A percentile compares a stretch with the other conserved stretches of the same genome.
Conservation (phyloP, 2,888 invertebrate species). For the Lycophotia porphyrea region DNA sequence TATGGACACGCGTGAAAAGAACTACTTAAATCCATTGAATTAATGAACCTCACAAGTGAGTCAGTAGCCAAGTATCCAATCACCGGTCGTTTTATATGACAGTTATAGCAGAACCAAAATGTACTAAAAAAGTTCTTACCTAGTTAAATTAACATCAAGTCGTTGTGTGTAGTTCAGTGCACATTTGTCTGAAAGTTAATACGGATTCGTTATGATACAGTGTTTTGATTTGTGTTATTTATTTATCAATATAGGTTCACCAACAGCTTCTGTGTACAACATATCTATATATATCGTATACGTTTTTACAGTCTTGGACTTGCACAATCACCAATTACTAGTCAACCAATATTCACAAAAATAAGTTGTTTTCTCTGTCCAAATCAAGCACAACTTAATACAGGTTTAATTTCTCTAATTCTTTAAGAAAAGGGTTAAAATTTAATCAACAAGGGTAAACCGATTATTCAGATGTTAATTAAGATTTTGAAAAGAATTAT, state of each 20-base stretch:
- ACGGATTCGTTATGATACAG: constrained; percentile 11
- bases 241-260: too few species aligned
- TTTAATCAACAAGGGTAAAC: constrained; percentile 19
- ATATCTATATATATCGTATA: too few species aligned
- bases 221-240: constrained; percentile 26
- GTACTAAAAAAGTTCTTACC: constrained; percentile 36
- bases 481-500: constrained; percentile 21
- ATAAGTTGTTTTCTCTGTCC: background rate
- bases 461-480: constrained; percentile 24
- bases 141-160: constrained; percentile 42
- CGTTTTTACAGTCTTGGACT: too few species aligned
- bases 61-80: constrained; percentile 38
- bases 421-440: constrained; percentile 1
- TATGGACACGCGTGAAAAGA: too few species aligned
- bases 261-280: too few species aligned
- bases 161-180: constrained; percentile 19
- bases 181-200: constrained; percentile 29
- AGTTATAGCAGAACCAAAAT: constrained; percentile 18
- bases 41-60: constrained; percentile 13
- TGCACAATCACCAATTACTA: too few species aligned
- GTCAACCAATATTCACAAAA: too few species aligned
- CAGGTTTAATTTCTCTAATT: background rate
- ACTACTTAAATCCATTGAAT: constrained; percentile 15
- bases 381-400: background rate
- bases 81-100: constrained; percentile 49